Evolutionary conservation across 2,797 vertebrate species (phyloP).

Genomic region (Acropternis orthonyx): DNA sequence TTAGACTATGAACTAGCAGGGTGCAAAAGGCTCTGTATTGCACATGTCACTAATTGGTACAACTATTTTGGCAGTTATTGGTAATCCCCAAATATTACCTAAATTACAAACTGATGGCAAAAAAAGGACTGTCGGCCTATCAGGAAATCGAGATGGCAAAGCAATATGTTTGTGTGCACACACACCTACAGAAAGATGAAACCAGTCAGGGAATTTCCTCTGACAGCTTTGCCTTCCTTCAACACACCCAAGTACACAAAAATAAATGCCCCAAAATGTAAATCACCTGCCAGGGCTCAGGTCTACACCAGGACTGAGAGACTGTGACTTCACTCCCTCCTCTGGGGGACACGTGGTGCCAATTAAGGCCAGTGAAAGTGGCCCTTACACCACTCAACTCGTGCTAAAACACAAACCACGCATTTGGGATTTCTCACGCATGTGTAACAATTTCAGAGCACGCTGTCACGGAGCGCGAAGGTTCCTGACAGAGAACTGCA

Average conservation of each 20-base stretch:
- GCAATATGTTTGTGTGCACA: rapidly evolving
- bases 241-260: rapidly evolving
- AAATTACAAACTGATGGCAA: not conserved
- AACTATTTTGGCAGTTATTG: not conserved
- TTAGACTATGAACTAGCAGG: not conserved
- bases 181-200: not conserved
- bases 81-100: constrained; percentile 53
- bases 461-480: not conserved
- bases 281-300: not conserved
- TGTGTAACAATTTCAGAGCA: not conserved
- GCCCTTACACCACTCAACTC: not conserved
- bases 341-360: not conserved
- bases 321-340: not conserved
- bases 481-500: not conserved
- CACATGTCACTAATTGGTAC: not conserved
- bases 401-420: not conserved
- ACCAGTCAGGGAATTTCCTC: constrained; percentile 9
- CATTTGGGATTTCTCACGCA: not conserved
- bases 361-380: not conserved
- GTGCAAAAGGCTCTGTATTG: not conserved
- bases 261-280: rapidly evolving
- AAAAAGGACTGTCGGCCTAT: not conserved
- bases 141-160: not conserved
- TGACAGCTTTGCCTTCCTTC: not conserved
- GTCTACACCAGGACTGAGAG: not conserved